Conservation (phyloP, 2,888 invertebrate species). For the Neoascia interrupta region DNA sequence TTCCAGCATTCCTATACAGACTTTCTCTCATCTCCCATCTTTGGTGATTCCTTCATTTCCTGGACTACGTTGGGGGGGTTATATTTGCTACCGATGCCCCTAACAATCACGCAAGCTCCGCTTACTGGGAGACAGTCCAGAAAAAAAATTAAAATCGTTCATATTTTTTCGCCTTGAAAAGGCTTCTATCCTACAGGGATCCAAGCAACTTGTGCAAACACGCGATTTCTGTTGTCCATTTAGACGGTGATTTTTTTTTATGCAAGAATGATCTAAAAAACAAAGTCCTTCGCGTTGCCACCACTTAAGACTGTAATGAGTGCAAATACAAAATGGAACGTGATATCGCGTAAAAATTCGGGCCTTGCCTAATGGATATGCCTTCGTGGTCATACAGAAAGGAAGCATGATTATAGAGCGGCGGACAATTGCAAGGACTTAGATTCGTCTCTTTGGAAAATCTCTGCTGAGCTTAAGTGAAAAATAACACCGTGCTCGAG, state of each 20-base stretch:
- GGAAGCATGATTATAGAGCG: neutral
- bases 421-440: slow-evolving; percentile 43
- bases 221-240: slow-evolving; percentile 37
- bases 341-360: slow-evolving; percentile 57
- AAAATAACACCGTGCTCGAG: slow-evolving; percentile 35
- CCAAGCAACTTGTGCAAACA: slow-evolving; percentile 28
- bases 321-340: slow-evolving; percentile 53
- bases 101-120: slow-evolving; percentile 3
- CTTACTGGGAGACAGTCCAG: neutral
- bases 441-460: slow-evolving; percentile 37
- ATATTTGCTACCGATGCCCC: slow-evolving; percentile 33
- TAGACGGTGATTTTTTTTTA: slow-evolving; percentile 26
- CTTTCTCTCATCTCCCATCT: slow-evolving; percentile 1
- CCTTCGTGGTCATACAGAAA: slow-evolving; percentile 3
- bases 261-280: slow-evolving; percentile 6
- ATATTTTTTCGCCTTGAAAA: neutral
- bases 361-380: slow-evolving; percentile 59
- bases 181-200: no score
- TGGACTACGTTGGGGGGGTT: neutral
- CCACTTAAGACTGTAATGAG: slow-evolving; percentile 36
- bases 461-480: slow-evolving; percentile 30
- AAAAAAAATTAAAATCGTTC: slow-evolving; percentile 31
- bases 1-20: slow-evolving; percentile 43
- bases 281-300: neutral
- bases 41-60: slow-evolving; percentile 19